Evolutionary conservation across 2,888 invertebrate species (phyloP).

Genomic region (Ochropleura leucogaster): DNA sequence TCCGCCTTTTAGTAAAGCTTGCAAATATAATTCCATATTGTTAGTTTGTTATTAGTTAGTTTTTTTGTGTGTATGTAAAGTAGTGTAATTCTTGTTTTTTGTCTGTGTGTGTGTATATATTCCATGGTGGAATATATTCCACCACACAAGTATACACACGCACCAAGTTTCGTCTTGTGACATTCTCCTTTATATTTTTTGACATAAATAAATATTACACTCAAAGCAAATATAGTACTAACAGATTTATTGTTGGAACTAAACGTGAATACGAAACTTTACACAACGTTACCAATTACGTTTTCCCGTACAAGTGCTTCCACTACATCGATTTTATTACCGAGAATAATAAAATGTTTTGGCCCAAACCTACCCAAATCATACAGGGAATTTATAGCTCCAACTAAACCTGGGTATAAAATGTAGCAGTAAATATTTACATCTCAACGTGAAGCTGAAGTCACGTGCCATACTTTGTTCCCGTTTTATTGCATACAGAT

Average conservation of each 20-base stretch:
- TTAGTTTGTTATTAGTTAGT: neutral
- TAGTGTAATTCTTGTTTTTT: too few species aligned
- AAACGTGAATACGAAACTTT: conserved; percentile 34
- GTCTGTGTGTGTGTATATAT: too few species aligned
- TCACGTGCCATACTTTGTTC: conserved; percentile 78
- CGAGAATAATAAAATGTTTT: conserved; percentile 40
- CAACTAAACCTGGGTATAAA: conserved; percentile 72
- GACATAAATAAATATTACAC: neutral
- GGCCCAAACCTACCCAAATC: conserved; percentile 55
- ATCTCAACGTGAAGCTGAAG: conserved; percentile 74
- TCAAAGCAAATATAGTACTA: conserved; percentile 19
- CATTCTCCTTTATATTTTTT: neutral
- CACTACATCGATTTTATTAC: conserved; percentile 45
- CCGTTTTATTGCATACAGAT: conserved; percentile 83
- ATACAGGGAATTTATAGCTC: conserved; percentile 64
- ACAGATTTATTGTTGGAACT: conserved; percentile 28
- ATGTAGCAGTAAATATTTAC: conserved; percentile 83
- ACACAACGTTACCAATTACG: conserved; percentile 34
- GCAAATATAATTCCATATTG: neutral
- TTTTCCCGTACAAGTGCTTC: conserved; percentile 38
- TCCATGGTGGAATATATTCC: too few species aligned
- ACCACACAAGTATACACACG: too few species aligned
- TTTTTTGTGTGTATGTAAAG: neutral
- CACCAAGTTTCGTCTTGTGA: neutral
- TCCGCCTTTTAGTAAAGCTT: conserved; percentile 5